Evolutionary conservation across 2,888 invertebrate species (phyloP).

Genomic region (Leptopilina myrica): DNA sequence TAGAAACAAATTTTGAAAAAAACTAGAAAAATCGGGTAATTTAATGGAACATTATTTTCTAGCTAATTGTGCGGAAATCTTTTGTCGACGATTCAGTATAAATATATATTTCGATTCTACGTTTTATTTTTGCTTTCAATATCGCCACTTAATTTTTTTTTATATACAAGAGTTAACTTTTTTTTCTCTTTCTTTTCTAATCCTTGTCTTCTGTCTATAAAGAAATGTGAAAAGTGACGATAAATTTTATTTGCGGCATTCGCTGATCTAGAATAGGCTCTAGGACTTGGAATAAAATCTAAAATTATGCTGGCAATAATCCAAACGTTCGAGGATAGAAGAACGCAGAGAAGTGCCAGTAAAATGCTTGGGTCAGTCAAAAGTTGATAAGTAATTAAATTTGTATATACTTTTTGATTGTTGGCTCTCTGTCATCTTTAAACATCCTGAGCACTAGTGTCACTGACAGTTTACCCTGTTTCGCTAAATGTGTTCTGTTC

Average conservation of each 20-base stretch:
- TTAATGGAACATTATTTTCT: too few relatives aligned
- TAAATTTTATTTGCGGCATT: constrained; percentile 39
- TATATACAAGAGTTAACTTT: not conserved
- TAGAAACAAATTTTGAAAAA: too few relatives aligned
- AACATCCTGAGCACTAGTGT: not conserved
- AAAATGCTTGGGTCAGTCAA: constrained; percentile 36
- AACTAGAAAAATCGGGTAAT: too few relatives aligned
- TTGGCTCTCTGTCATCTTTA: not conserved
- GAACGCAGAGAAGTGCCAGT: constrained; percentile 46
- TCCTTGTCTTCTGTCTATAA: constrained; percentile 19
- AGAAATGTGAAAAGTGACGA: constrained; percentile 38
- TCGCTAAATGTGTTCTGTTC: not conserved
- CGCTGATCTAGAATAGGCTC: constrained; percentile 35
- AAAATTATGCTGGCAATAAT: constrained; percentile 69
- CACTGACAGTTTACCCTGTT: too few relatives aligned
- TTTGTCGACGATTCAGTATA: too few relatives aligned
- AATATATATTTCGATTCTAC: too few relatives aligned
- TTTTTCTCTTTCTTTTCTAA: constrained; percentile 10
- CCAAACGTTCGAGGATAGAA: constrained; percentile 62
- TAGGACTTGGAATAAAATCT: constrained; percentile 68
- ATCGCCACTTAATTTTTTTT: not conserved
- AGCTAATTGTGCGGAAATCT: too few relatives aligned
- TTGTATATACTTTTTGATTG: constrained; percentile 33
- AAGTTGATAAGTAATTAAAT: constrained; percentile 29
- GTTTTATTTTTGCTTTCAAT: not conserved